These are phyloP conservation scores for Cecidostiba fungosa DNA, from an alignment of 2,888 invertebrate genomes.

Conservation along the genomic window DNA sequence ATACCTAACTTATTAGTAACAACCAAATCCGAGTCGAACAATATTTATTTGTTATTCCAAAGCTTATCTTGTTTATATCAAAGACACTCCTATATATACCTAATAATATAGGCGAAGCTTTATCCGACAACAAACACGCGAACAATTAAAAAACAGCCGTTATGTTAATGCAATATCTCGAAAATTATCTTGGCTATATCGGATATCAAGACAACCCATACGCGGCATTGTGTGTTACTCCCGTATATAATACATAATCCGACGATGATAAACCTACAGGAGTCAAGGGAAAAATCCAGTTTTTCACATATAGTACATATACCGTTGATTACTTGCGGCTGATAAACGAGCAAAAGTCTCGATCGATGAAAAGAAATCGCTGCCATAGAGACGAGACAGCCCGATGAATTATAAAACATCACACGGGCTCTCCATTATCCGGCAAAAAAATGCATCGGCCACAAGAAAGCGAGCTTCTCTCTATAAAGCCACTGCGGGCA, in stretches of 20 bases:
- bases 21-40: not conserved
- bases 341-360: not conserved
- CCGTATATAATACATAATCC: not conserved
- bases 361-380: not conserved
- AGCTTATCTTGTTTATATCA: too few relatives aligned
- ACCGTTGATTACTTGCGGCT: too few relatives aligned
- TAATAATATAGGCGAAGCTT: too few relatives aligned
- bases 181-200: conserved; percentile 19
- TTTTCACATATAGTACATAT: not conserved
- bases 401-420: conserved; percentile 48
- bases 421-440: conserved; percentile 49
- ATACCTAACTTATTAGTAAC: too few relatives aligned
- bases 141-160: too few relatives aligned
- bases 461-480: not conserved
- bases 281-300: not conserved
- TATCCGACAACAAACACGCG: too few relatives aligned
- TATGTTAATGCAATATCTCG: conserved; percentile 28
- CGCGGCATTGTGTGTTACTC: not conserved
- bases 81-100: too few relatives aligned
- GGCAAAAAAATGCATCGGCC: conserved; percentile 39
- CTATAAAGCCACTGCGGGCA: conserved; percentile 34
- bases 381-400: not conserved
- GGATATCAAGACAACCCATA: not conserved
- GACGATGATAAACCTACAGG: not conserved
- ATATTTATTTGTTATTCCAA: not conserved